phyloP scores from a whole-genome alignment of 2,888 invertebrate species.

The Phoronis australis region DNA sequence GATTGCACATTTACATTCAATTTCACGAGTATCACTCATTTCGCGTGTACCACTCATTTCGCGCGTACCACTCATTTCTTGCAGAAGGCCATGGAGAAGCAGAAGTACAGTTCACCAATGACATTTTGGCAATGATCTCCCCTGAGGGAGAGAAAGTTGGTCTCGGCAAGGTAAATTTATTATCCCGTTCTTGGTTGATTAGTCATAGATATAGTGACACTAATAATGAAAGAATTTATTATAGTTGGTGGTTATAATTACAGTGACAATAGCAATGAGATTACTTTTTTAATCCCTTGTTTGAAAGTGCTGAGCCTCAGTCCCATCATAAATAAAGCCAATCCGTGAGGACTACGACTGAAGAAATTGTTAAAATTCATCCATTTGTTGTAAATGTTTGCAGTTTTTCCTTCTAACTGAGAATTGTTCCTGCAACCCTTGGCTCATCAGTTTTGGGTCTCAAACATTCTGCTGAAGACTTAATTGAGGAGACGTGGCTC shows the following conservation, averaged over 20 bases:
- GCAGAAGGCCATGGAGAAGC: constrained; percentile 12
- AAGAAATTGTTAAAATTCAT: neutral
- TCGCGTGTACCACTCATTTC: no score
- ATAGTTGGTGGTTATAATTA: no score
- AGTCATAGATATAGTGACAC: neutral
- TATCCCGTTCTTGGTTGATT: no score
- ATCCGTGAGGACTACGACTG: neutral
- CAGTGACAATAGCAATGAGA: neutral
- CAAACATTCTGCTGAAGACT: no score
- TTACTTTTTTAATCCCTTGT: neutral
- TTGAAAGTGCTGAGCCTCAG: neutral
- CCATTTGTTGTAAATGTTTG: neutral
- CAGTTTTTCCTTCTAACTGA: no score
- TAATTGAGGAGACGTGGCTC: no score
- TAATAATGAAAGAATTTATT: neutral
- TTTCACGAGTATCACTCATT: no score
- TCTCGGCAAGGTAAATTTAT: constrained; percentile 63
- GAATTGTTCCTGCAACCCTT: no score
- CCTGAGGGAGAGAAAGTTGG: constrained; percentile 79
- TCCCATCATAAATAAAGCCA: neutral
- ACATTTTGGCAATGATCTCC: constrained; percentile 83
- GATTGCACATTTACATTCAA: no score
- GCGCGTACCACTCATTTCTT: no score
- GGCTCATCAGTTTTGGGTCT: no score
- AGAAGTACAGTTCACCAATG: constrained; percentile 61